phyloP scores from a whole-genome alignment of 23 tunicate species.

The Ascidia mentula region DNA sequence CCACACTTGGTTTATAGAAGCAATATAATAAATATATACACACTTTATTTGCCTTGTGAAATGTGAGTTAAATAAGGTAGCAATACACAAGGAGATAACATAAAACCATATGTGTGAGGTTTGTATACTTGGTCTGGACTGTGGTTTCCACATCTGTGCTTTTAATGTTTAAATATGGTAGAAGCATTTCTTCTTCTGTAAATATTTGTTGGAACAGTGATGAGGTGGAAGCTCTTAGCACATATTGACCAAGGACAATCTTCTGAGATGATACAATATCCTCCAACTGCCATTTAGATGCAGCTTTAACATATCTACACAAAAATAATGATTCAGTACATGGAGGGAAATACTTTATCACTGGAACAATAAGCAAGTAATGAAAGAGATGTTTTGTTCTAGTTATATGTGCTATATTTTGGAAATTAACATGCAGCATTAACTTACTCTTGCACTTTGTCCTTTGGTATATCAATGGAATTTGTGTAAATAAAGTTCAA shows the following conservation, averaged over 20 bases:
- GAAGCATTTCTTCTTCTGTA: constrained; percentile 4
- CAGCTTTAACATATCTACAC: neutral
- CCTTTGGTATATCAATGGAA: neutral
- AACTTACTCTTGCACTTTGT: neutral
- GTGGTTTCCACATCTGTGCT: neutral
- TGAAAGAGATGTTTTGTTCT: neutral
- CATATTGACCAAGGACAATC: neutral
- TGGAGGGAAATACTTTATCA: too few species aligned
- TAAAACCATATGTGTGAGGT: too few species aligned
- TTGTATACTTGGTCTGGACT: neutral
- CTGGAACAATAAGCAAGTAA: too few species aligned
- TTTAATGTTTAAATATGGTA: neutral
- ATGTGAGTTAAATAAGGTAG: too few species aligned
- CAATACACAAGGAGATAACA: too few species aligned
- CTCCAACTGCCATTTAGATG: neutral
- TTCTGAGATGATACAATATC: neutral
- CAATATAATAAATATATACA: too few species aligned
- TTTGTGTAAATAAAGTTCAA: neutral
- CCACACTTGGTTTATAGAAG: too few species aligned
- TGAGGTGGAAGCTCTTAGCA: neutral
- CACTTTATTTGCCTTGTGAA: too few species aligned
- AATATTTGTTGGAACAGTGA: neutral
- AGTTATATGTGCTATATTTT: neutral
- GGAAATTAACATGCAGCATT: neutral
- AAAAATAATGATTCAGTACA: too few species aligned